These are phyloP conservation scores for Podilymbus podiceps DNA, from an alignment of 2,113 vertebrate genomes.

Conservation along the genomic window DNA sequence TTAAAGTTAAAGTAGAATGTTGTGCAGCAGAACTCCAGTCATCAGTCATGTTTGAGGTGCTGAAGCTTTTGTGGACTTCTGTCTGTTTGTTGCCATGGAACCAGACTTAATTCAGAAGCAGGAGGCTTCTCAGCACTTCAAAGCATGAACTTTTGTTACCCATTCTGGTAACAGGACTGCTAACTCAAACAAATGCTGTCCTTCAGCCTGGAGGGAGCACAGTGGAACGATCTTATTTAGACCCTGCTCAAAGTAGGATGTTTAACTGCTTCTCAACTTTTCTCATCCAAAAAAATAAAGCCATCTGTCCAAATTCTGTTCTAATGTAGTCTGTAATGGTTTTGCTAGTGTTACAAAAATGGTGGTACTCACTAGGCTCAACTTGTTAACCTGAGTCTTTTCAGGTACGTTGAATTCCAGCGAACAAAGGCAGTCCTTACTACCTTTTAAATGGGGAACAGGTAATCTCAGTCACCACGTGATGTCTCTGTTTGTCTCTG, in stretches of 20 bases:
- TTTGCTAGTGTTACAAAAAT: background rate
- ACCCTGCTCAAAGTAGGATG: background rate
- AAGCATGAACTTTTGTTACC: conserved; percentile 24
- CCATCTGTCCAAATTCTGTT: background rate
- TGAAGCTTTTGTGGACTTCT: conserved; percentile 33
- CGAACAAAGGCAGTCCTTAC: background rate
- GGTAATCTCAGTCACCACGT: background rate
- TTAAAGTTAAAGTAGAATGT: background rate
- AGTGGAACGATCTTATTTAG: background rate
- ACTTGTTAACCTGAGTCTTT: background rate
- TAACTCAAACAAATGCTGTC: background rate
- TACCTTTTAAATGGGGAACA: background rate
- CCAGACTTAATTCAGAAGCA: conserved; percentile 28
- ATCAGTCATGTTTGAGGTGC: conserved; percentile 13
- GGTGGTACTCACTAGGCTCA: background rate
- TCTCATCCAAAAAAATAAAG: background rate
- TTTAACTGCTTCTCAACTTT: background rate
- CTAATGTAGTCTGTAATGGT: background rate
- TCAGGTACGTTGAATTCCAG: background rate
- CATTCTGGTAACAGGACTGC: background rate
- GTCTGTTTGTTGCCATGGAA: conserved; percentile 48
- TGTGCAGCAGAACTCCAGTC: background rate
- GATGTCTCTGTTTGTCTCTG: too few species aligned
- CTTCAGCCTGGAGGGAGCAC: background rate
- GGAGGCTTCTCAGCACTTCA: conserved; percentile 16